Evolutionary conservation across 2,797 vertebrate genomes (phyloP).

Genomic region (Triplophysa yarkandensis): DNA sequence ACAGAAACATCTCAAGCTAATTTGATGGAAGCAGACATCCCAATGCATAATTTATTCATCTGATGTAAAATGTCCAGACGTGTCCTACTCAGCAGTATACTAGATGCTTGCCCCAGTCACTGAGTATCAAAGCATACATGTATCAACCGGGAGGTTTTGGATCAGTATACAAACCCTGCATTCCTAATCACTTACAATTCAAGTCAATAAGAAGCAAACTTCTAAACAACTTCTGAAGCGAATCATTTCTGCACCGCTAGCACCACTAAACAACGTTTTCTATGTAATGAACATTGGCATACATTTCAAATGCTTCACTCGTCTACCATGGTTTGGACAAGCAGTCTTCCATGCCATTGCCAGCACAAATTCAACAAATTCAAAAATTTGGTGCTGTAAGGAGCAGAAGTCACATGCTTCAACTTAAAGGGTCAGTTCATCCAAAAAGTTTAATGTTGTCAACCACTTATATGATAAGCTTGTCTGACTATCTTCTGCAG

Average conservation of each 20-base stretch:
- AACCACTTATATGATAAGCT: too few species aligned
- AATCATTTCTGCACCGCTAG: not conserved
- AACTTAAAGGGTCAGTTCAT: too few species aligned
- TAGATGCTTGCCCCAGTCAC: not conserved
- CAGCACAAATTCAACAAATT: not conserved
- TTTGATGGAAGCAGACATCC: conserved; percentile 45
- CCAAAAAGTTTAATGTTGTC: too few species aligned
- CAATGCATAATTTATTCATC: conserved; percentile 35
- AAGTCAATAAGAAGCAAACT: not conserved
- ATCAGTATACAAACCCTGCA: not conserved
- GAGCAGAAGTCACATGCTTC: not conserved
- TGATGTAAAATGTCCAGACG: conserved; percentile 35
- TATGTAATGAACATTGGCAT: not conserved
- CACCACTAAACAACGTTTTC: not conserved
- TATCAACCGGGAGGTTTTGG: not conserved
- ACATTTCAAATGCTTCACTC: not conserved
- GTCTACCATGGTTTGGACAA: not conserved
- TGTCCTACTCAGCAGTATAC: conserved; percentile 30
- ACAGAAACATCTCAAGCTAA: conserved; percentile 18
- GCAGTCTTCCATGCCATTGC: not conserved
- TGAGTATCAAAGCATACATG: not conserved
- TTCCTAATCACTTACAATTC: not conserved
- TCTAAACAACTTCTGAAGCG: not conserved
- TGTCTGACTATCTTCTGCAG: too few species aligned
- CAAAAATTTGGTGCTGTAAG: not conserved